Evolutionary conservation across 2,797 vertebrate species (phyloP).

Genomic region (Tarsius wallacei): DNA sequence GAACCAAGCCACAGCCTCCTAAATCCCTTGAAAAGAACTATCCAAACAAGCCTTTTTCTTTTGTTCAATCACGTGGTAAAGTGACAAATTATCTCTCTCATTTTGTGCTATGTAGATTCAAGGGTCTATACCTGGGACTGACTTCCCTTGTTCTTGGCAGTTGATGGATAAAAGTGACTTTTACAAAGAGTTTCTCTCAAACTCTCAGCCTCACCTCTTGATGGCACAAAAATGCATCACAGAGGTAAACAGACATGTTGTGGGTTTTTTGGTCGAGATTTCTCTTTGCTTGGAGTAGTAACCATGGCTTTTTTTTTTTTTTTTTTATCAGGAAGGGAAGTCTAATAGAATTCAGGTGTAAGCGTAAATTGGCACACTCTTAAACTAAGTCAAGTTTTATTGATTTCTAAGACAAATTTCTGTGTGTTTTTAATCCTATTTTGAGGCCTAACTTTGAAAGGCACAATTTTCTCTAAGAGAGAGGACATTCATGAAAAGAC

Average conservation of each 20-base stretch:
- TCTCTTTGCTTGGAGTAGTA: slow-evolving; percentile 73
- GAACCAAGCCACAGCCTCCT: neutral
- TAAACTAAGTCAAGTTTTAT: slow-evolving; percentile 74
- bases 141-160: slow-evolving; percentile 43
- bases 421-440: slow-evolving; percentile 46
- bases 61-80: slow-evolving; percentile 31
- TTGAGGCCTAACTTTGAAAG: slow-evolving; percentile 70
- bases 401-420: slow-evolving; percentile 71
- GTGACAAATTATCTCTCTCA: neutral
- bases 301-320: slow-evolving; percentile 80
- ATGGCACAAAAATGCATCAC: slow-evolving; percentile 38
- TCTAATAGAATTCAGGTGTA: slow-evolving; percentile 72
- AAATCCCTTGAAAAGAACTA: slow-evolving; percentile 36
- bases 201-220: slow-evolving; percentile 53
- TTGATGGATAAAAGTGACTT: slow-evolving; percentile 60
- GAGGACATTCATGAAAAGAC: slow-evolving; percentile 64
- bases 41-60: slow-evolving; percentile 3
- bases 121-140: neutral
- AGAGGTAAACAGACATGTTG: slow-evolving; percentile 62
- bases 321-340: slow-evolving; percentile 71
- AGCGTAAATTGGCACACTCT: slow-evolving; percentile 81
- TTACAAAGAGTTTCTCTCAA: slow-evolving; percentile 59
- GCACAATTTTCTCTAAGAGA: slow-evolving; percentile 69
- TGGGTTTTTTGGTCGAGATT: slow-evolving; percentile 70
- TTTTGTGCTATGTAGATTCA: slow-evolving; percentile 27